Evolutionary conservation across 2,113 vertebrate species (phyloP).

Genomic region (Sclerurus mexicanus): DNA sequence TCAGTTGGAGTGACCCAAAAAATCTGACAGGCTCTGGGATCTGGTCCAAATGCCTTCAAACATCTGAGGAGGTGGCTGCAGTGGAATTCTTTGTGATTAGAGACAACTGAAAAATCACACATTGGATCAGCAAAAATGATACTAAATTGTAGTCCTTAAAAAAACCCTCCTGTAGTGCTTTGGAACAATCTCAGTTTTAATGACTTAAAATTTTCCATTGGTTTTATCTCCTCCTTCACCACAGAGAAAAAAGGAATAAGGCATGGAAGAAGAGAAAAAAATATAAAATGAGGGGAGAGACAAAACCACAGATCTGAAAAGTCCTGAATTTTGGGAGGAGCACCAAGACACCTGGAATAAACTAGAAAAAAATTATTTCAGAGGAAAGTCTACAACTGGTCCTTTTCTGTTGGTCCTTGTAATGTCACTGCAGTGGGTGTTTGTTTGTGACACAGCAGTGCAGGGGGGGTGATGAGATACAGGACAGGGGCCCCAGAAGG

Average conservation of each 20-base stretch:
- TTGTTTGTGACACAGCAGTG: not conserved
- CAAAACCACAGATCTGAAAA: not conserved
- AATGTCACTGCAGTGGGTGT: not conserved
- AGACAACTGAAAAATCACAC: not conserved
- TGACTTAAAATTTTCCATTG: not conserved
- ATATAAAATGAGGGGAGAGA: not conserved
- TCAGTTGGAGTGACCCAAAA: not conserved
- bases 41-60: not conserved
- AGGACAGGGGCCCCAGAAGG: not conserved
- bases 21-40: not conserved
- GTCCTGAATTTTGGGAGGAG: not conserved
- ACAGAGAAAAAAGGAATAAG: not conserved
- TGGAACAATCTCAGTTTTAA: not conserved
- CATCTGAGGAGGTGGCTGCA: not conserved
- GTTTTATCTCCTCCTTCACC: not conserved
- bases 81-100: not conserved
- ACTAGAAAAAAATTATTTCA: not conserved
- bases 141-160: not conserved
- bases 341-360: not conserved
- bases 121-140: not conserved
- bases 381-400: not conserved
- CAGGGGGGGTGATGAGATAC: not conserved
- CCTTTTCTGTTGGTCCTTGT: not conserved
- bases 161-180: not conserved
- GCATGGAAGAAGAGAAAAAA: not conserved